A percentile compares a stretch with the other conserved stretches of the same genome.
Evolutionary conservation across 2,888 invertebrate species (phyloP).

Genomic region (Temnothorax rugatulus): DNA sequence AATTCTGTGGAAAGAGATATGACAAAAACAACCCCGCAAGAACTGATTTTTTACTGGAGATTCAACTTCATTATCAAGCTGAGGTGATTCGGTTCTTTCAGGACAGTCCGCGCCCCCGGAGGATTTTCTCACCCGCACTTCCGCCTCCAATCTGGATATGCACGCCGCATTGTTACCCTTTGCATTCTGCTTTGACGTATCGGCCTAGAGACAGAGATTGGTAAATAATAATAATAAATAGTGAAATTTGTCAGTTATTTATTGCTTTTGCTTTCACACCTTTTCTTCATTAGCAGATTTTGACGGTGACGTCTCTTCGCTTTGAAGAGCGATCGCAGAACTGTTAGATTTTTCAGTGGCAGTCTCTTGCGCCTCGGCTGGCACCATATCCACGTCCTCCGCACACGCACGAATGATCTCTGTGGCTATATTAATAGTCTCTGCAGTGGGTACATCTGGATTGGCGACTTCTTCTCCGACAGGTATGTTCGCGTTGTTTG

Average conservation of each 20-base stretch:
- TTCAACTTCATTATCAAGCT: slow-evolving; percentile 1
- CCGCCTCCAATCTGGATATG: slow-evolving; percentile 70
- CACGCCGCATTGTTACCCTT: background rate
- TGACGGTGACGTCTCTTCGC: background rate
- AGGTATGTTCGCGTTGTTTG: background rate
- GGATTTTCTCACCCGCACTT: slow-evolving; percentile 72
- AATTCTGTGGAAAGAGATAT: background rate
- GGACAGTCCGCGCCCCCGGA: background rate
- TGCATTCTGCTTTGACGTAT: background rate
- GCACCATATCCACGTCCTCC: background rate
- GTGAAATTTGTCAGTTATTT: background rate
- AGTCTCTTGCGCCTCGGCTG: background rate
- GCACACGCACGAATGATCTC: background rate
- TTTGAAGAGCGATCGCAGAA: slow-evolving; percentile 3
- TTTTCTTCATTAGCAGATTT: slow-evolving; percentile 23
- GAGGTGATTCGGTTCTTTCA: slow-evolving; percentile 21
- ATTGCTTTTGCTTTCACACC: slow-evolving; percentile 1
- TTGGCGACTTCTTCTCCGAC: background rate
- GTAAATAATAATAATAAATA: background rate
- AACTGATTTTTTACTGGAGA: background rate
- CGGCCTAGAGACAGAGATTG: background rate
- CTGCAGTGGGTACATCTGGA: background rate
- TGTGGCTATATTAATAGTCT: background rate
- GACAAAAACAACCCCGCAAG: background rate
- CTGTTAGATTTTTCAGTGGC: background rate